Conservation (phyloP, 2,113 vertebrate genomes). For the Odontesthes bonariensis region DNA sequence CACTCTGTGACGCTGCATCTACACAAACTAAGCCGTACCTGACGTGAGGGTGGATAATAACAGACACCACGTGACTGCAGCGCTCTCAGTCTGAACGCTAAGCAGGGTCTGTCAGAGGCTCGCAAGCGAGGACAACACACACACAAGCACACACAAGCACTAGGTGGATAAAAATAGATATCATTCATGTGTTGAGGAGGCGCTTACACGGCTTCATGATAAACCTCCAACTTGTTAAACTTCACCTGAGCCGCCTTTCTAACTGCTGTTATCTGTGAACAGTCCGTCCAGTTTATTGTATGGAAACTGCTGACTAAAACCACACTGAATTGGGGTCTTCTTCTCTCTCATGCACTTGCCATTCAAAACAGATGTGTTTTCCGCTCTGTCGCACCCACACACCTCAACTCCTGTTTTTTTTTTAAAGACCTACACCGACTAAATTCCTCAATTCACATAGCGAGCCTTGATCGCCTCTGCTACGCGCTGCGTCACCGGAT, state of each 20-base stretch:
- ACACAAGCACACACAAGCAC: slow-evolving; percentile 41
- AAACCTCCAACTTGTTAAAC: slow-evolving; percentile 40
- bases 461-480: slow-evolving; percentile 26
- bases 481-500: slow-evolving; percentile 62
- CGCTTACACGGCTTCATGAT: background rate
- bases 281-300: slow-evolving; percentile 4
- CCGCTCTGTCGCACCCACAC: slow-evolving; percentile 13
- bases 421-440: slow-evolving; percentile 31
- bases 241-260: slow-evolving; percentile 6
- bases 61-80: slow-evolving; percentile 81
- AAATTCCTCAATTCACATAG: slow-evolving; percentile 20
- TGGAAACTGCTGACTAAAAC: slow-evolving; percentile 20
- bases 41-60: slow-evolving; percentile 61
- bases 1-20: background rate
- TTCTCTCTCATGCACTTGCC: slow-evolving; percentile 44
- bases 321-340: slow-evolving; percentile 28
- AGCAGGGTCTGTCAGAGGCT: slow-evolving; percentile 61
- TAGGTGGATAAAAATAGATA: slow-evolving; percentile 61
- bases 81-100: slow-evolving; percentile 66
- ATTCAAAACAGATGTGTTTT: slow-evolving; percentile 35
- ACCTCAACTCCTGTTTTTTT: slow-evolving; percentile 2
- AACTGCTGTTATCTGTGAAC: background rate
- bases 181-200: slow-evolving; percentile 41
- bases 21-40: slow-evolving; percentile 49
- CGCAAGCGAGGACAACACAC: slow-evolving; percentile 50